Conservation (phyloP, 2,113 vertebrate genomes). For the Serilophus lunatus region DNA sequence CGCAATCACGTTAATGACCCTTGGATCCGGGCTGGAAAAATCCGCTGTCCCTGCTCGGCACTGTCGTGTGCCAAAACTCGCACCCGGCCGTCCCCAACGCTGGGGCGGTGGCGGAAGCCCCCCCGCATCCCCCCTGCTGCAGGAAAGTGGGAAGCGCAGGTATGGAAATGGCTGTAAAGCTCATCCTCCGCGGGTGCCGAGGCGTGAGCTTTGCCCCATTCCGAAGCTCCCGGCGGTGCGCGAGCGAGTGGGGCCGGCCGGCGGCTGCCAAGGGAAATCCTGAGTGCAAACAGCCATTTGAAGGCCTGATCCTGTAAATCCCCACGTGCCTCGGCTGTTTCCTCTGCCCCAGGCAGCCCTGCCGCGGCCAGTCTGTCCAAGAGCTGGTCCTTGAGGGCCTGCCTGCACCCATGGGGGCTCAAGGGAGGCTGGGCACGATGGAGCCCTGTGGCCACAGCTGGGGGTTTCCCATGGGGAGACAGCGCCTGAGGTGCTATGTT, state of each 20-base stretch:
- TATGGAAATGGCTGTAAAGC: conserved; percentile 25
- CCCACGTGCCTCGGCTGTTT: neutral
- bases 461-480: neutral
- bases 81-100: neutral
- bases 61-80: conserved; percentile 17
- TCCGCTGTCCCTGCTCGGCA: neutral
- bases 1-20: neutral
- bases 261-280: conserved; percentile 60
- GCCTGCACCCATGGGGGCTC: neutral
- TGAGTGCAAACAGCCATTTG: conserved; percentile 15
- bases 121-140: neutral
- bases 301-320: conserved; percentile 1
- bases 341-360: neutral
- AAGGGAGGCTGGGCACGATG: neutral
- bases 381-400: neutral
- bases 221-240: neutral
- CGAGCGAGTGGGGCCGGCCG: neutral
- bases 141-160: conserved; percentile 44
- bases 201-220: conserved; percentile 32
- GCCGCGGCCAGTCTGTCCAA: neutral
- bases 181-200: neutral
- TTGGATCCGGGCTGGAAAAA: conserved; percentile 48
- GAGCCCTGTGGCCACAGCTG: neutral
- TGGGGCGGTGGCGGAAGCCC: neutral
- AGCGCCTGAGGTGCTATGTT: neutral